Conservation (phyloP, 2,113 vertebrate genomes). For the Phasianus colchicus region DNA sequence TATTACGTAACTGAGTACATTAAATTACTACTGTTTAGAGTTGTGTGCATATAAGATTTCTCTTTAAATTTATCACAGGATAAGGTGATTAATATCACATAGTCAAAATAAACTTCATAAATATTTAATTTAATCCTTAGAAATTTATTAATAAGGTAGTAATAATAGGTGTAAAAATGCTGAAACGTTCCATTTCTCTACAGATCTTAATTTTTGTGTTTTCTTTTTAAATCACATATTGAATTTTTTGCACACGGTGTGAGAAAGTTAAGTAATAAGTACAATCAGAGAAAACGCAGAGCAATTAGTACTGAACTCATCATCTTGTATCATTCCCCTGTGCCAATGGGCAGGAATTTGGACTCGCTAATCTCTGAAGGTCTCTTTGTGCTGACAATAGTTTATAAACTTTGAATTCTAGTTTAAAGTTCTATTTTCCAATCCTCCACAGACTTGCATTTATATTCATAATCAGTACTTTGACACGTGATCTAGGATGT, state of each 20-base stretch:
- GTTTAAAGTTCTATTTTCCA: neutral
- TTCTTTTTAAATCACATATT: neutral
- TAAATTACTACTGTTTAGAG: neutral
- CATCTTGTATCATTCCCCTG: neutral
- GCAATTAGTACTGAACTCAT: neutral
- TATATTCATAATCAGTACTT: neutral
- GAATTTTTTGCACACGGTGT: neutral
- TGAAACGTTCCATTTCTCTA: neutral
- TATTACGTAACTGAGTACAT: neutral
- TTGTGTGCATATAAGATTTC: neutral
- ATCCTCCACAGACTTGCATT: neutral
- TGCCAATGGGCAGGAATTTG: neutral
- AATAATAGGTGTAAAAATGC: neutral
- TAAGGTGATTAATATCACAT: neutral
- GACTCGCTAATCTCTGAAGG: neutral
- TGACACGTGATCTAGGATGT: fast-evolving
- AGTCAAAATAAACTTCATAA: conserved; percentile 3
- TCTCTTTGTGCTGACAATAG: neutral
- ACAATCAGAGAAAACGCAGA: neutral
- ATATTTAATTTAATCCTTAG: conserved; percentile 1
- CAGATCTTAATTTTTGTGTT: neutral
- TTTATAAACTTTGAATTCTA: neutral
- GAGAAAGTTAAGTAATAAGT: neutral
- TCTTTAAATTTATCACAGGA: neutral
- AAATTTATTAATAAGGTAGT: neutral